Evolutionary conservation across 2,113 vertebrate species (phyloP), one percentile per base, ranked within the genome.

Genomic region (Felis catus): DNA sequence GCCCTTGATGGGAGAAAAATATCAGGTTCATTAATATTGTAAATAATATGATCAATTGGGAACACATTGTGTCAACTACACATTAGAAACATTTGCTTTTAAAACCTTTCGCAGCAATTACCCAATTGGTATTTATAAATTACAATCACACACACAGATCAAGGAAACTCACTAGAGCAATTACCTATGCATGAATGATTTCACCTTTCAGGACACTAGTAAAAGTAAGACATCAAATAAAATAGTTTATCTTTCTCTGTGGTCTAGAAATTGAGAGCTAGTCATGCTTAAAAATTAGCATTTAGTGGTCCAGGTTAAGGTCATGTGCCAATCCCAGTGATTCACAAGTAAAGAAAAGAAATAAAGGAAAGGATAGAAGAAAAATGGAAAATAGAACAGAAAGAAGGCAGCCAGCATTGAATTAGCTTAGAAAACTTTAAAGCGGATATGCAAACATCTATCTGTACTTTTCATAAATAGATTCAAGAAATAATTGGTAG

Each of bases 1-100:
- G 48, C 23, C 21, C 78, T 95, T 91, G 66, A 79, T 85, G 16
- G 55, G 29, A 86, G 31, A 94, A 95, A 92, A 97, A 88, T 82
- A 92, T 82, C 51, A 97, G 61, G 29, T 87, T 97, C 88, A 97
- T 97, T 95, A 97, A 93, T 97, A 97, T 63, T 96, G 66, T 83
- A 98, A 96, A 97, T 97, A 96, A 89, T 79, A 97, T 68, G 96
- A 94, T 96, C 94, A 97, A 29, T 92, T 89, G 76, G 92, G 76
- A 91, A 92, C 41, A 94, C 53, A 91, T 78, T 73, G 82, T 93
- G 25, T 96, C 48, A 94, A 80, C 61, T n/a, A 86, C 33, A 23
- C 90, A 95, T 97, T 97, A 89, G 63, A 96, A 97, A 78, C 53
- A 79, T 89, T 97, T 95, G 65, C 53, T 96, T 97, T 97, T 97